Conservation (phyloP, 2,888 invertebrate genomes). For the Campopleginae sp. region DNA sequence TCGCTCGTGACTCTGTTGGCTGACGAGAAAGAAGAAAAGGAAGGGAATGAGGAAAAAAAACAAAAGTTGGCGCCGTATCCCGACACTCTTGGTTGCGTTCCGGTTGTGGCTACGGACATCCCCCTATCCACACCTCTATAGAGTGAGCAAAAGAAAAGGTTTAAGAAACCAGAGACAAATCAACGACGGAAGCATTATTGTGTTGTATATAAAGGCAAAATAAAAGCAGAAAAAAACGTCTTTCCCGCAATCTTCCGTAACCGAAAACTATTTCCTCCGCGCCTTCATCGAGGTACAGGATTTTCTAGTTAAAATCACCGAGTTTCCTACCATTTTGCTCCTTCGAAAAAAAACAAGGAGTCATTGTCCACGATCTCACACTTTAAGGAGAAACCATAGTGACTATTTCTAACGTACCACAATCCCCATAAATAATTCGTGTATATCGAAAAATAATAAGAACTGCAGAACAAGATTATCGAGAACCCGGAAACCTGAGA, state of each 20-base stretch:
- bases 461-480: background rate
- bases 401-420: background rate
- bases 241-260: constrained; percentile 2
- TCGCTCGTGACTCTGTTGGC: constrained; percentile 36
- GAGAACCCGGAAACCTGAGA: background rate
- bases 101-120: constrained; percentile 22
- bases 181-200: constrained; percentile 19
- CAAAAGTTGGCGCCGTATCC: constrained; percentile 19
- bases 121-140: constrained; percentile 9
- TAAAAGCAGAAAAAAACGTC: constrained; percentile 1
- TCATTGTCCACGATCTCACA: background rate
- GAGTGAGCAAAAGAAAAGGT: constrained; percentile 18
- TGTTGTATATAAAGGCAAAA: constrained; percentile 3
- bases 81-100: constrained; percentile 33
- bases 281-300: background rate
- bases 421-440: background rate
- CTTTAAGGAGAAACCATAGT: background rate
- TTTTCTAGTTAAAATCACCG: background rate
- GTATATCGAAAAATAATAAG: background rate
- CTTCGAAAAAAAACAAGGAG: background rate
- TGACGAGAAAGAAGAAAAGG: constrained; percentile 26
- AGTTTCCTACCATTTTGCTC: background rate
- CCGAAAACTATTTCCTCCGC: constrained; percentile 21
- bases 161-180: constrained; percentile 28
- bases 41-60: constrained; percentile 8